These are phyloP conservation scores for Drosophila affinis DNA, from an alignment of 2,888 invertebrate species.

Conservation along the genomic window DNA sequence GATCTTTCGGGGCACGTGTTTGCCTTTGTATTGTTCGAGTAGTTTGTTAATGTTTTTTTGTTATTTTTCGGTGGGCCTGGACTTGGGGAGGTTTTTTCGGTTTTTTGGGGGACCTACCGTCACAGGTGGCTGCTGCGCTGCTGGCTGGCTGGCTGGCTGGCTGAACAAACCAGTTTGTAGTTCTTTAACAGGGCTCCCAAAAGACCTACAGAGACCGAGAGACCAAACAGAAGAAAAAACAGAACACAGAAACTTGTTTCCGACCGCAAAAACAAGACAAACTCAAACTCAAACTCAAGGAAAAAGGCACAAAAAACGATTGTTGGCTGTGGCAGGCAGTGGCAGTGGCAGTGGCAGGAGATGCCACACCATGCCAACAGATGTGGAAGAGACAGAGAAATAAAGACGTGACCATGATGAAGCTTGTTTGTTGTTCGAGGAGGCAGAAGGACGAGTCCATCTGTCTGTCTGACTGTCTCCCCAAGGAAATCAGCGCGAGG, in stretches of 20 bases:
- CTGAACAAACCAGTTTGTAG: conserved; percentile 38
- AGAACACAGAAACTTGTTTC: conserved; percentile 59
- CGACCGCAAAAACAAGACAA: conserved; percentile 17
- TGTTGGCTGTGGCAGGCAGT: too few relatives aligned
- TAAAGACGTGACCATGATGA: conserved; percentile 57
- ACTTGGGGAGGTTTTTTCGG: background rate
- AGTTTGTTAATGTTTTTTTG: conserved; percentile 12
- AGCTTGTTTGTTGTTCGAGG: conserved; percentile 43
- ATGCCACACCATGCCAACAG: background rate
- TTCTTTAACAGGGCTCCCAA: conserved; percentile 40
- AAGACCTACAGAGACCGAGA: conserved; percentile 26
- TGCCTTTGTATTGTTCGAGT: conserved; percentile 3
- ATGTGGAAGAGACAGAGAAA: conserved; percentile 36
- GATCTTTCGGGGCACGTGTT: conserved; percentile 59
- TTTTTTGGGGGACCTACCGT: conserved; percentile 13
- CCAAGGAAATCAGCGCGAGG: conserved; percentile 62
- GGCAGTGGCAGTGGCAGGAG: too few relatives aligned
- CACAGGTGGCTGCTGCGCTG: conserved; percentile 43
- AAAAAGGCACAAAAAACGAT: background rate
- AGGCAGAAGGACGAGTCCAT: conserved; percentile 28
- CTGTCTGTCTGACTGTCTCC: conserved; percentile 43
- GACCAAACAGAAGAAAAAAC: conserved; percentile 14
- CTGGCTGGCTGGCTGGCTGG: background rate
- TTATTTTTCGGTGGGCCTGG: conserved; percentile 6
- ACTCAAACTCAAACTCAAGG: conserved; percentile 17